Evolutionary conservation across 2,113 vertebrate species (phyloP), one percentile per base, ranked within the genome.

Genomic region (Pterocles gutturalis): DNA sequence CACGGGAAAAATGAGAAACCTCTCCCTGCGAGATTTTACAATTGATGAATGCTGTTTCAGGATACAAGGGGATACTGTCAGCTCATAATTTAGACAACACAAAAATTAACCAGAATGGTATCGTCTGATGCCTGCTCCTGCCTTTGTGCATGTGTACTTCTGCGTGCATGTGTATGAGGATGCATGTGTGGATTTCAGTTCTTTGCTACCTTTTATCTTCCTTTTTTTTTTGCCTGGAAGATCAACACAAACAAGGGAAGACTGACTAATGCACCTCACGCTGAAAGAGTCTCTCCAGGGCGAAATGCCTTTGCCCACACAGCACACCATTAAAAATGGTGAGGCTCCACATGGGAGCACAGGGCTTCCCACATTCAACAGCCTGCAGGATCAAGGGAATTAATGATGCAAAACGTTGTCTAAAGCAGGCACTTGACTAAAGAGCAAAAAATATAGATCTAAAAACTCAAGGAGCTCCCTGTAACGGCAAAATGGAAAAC

Each of bases 161-260:
- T 8, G 3, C 0, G 0, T 90, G 66, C 64, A 58, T 24, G 64
- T 49, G 17, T n/a, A 89, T 43, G 48, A 66, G 33, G 51, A 48
- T 51, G 54, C 28, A 33, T 49, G 31, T 65, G 55, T 1, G 1
- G 31, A 33, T 96, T 90, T 82, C 61, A 51, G 17, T 29, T 81
- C 49, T 83, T 77, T 70, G 36, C n/a, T 90, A 72, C 45, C 8
- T 86, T 55, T 86, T 70, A 36, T 57, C 49, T 70, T 76, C 14
- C 1, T 12, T 51, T 72, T 72, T 38, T 85, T 75, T 62, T 66
- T 66, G 9, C 38, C 53, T 73, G 36, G 75, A 85, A 96, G 73
- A 84, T 85, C 62, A 91, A 91, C 76, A 84, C 31, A 90, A 87
- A 95, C 61, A 93, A 93, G 31, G 45, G 34, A 85, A 87, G 71